Evolutionary conservation across 30 jellyfish, hydroid and myxozoan genomes (phyloP).

Genomic region (Hydractinia symbiolongicarpus): DNA sequence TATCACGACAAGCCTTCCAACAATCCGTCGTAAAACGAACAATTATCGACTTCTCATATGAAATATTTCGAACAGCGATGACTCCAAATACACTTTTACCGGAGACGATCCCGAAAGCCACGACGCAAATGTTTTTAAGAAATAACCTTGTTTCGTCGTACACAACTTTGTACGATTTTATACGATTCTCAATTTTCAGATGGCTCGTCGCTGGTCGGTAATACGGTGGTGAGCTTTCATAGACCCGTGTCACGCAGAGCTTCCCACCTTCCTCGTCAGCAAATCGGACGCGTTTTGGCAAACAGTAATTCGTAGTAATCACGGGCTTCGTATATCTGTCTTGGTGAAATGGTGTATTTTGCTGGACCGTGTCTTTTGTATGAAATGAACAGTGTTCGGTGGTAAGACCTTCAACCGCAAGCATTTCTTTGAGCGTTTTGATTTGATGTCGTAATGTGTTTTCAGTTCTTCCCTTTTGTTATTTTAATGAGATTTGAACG

Average conservation of each 20-base stretch:
- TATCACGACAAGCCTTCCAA: constrained; percentile 48
- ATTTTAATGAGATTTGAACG: too few relatives aligned
- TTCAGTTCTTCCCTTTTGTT: too few relatives aligned
- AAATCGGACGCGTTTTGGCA: constrained; percentile 42
- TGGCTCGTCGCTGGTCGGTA: constrained; percentile 17
- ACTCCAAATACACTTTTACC: constrained; percentile 53
- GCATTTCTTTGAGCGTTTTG: too few relatives aligned
- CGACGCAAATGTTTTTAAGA: constrained; percentile 18
- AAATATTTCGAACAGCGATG: constrained; percentile 71
- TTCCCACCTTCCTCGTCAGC: constrained; percentile 87
- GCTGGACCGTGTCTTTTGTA: too few relatives aligned
- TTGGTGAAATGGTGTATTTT: too few relatives aligned
- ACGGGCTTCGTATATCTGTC: too few relatives aligned
- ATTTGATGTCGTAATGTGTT: too few relatives aligned
- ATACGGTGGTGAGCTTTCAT: background rate
- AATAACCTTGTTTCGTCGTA: constrained; percentile 28
- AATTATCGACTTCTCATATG: constrained; percentile 40
- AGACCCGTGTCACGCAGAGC: constrained; percentile 37
- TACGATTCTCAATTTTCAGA: background rate
- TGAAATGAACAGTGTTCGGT: too few relatives aligned
- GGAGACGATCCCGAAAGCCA: constrained; percentile 21
- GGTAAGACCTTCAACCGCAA: too few relatives aligned
- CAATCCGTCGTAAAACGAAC: constrained; percentile 53
- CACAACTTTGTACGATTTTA: constrained; percentile 12
- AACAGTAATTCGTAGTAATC: too few relatives aligned